Conservation (phyloP, 2,888 invertebrate genomes). For the Acrobasis repandana region DNA sequence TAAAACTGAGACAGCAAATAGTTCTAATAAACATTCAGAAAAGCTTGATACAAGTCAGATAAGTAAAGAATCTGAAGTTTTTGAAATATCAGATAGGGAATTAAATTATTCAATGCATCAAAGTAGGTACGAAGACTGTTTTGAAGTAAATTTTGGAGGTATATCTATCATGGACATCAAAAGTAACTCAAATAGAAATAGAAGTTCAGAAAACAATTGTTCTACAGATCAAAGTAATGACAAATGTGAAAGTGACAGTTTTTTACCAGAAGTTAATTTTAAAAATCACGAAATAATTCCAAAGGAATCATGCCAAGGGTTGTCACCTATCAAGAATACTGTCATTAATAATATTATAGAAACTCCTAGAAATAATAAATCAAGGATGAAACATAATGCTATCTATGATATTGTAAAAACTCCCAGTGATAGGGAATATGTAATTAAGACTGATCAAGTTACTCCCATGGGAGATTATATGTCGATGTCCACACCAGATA, state of each 20-base stretch:
- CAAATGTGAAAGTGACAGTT: conserved; percentile 39
- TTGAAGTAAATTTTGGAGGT: conserved; percentile 48
- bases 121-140: conserved; percentile 43
- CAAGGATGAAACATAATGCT: conserved; percentile 20
- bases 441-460: conserved; percentile 80
- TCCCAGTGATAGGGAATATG: conserved; percentile 66
- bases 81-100: conserved; percentile 83
- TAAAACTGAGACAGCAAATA: not conserved
- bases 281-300: conserved; percentile 31
- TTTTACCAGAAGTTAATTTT: conserved; percentile 43
- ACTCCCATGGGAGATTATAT: conserved; percentile 84
- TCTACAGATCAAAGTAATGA: conserved; percentile 21
- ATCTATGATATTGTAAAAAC: conserved; percentile 46
- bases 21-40: not conserved
- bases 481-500: conserved; percentile 81
- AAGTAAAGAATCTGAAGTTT: conserved; percentile 54
- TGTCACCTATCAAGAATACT: conserved; percentile 18
- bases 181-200: conserved; percentile 30
- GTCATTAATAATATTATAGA: not conserved
- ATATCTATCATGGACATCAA: conserved; percentile 48
- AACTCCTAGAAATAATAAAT: conserved; percentile 23
- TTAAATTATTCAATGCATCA: conserved; percentile 84
- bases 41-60: conserved; percentile 12
- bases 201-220: conserved; percentile 22
- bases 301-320: conserved; percentile 2